Conservation (phyloP, 2,113 vertebrate genomes). For the Origma solitaria region DNA sequence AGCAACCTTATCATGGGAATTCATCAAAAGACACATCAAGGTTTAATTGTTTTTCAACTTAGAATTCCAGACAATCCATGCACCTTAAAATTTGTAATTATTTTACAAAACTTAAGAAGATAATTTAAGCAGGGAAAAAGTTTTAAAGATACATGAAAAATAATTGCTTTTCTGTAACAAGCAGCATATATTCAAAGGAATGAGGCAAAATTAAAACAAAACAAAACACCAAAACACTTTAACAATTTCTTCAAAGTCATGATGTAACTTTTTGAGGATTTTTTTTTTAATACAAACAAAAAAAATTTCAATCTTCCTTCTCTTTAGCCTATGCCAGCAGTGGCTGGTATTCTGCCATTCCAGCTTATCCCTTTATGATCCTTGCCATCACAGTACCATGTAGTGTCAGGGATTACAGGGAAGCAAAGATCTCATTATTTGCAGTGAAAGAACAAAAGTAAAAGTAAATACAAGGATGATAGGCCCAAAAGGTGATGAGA, state of each 20-base stretch:
- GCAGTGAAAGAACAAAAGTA: background rate
- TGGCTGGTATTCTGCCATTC: background rate
- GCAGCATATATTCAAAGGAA: background rate
- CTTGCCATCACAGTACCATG: background rate
- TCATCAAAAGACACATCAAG: background rate
- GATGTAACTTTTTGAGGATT: background rate
- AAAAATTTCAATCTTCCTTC: background rate
- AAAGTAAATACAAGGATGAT: background rate
- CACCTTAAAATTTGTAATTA: background rate
- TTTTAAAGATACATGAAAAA: background rate
- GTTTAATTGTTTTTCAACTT: background rate
- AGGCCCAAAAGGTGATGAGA: background rate
- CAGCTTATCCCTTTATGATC: background rate
- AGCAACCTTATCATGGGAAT: background rate
- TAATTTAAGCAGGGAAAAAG: background rate
- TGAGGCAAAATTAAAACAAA: background rate
- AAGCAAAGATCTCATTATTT: conserved; percentile 3
- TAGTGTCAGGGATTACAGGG: background rate
- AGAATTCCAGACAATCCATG: background rate
- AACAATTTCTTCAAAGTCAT: background rate
- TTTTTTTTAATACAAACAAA: background rate
- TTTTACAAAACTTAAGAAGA: background rate
- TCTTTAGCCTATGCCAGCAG: background rate
- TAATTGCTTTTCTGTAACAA: background rate
- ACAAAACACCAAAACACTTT: background rate